Percentiles rank a stretch among this genome's conserved stretches.
These are phyloP conservation scores for Corvus cornix DNA, from an alignment of 2,113 vertebrate genomes.

Conservation along the genomic window DNA sequence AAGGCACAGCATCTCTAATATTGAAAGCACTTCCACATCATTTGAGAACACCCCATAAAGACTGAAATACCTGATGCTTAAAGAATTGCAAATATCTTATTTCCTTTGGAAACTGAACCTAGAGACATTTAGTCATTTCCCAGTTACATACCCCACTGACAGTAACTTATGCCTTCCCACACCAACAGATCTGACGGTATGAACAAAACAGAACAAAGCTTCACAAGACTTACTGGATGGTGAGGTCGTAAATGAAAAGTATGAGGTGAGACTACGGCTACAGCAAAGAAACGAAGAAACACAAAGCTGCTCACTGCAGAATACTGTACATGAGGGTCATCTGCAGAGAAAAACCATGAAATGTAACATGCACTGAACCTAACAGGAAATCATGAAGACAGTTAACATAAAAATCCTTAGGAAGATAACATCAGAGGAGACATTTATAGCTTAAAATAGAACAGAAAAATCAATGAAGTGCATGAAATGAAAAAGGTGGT, in stretches of 20 bases:
- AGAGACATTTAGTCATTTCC: not conserved
- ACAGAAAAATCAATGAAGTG: slow-evolving; percentile 39
- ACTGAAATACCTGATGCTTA: not conserved
- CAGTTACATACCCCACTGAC: not conserved
- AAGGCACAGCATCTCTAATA: not conserved
- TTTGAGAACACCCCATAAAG: not conserved
- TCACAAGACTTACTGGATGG: slow-evolving; percentile 89
- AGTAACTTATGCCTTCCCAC: not conserved
- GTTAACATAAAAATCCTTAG: slow-evolving; percentile 51
- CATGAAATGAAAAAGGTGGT: slow-evolving; percentile 66
- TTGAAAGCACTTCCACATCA: not conserved
- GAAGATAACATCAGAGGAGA: slow-evolving; percentile 14
- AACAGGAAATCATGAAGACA: slow-evolving; percentile 62
- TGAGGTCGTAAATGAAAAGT: slow-evolving; percentile 96
- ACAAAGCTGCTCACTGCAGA: slow-evolving; percentile 99
- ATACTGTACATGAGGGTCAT: slow-evolving; percentile 96
- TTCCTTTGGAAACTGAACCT: not conserved
- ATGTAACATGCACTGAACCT: slow-evolving; percentile 73
- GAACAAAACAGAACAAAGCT: slow-evolving; percentile 71
- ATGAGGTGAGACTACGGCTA: slow-evolving; percentile 94
- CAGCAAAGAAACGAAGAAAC: slow-evolving; percentile 97
- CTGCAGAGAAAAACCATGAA: slow-evolving; percentile 79
- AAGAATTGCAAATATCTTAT: not conserved
- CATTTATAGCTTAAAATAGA: slow-evolving; percentile 29
- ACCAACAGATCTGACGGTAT: slow-evolving; percentile 18